Evolutionary conservation across 2,113 vertebrate species (phyloP).

Genomic region (Stigmatopora argus): DNA sequence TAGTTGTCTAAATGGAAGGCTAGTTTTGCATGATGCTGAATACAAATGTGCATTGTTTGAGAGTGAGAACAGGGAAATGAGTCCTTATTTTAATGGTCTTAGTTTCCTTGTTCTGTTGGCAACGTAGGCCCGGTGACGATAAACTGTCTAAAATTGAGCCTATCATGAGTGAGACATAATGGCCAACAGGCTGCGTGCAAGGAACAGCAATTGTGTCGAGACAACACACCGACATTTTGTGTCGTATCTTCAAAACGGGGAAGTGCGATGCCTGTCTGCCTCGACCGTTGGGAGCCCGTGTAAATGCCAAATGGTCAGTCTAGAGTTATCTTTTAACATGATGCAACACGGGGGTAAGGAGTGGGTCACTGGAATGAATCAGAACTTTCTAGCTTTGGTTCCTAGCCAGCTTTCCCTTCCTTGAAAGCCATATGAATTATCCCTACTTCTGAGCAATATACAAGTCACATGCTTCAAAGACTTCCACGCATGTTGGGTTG

Average conservation of each 20-base stretch:
- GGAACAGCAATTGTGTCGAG: slow-evolving; percentile 13
- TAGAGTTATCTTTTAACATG: slow-evolving; percentile 49
- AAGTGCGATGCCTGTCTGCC: slow-evolving; percentile 42
- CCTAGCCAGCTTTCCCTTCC: background rate
- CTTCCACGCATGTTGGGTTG: slow-evolving; percentile 45
- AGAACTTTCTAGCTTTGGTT: background rate
- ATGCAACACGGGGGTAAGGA: slow-evolving; percentile 58
- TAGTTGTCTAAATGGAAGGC: background rate
- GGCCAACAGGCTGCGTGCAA: slow-evolving; percentile 16
- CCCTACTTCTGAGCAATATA: slow-evolving; percentile 41
- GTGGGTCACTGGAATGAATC: slow-evolving; percentile 5
- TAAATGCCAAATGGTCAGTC: slow-evolving; percentile 21
- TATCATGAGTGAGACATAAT: slow-evolving; percentile 31
- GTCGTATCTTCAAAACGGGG: slow-evolving; percentile 37
- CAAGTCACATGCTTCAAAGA: slow-evolving; percentile 56
- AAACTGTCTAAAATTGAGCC: slow-evolving; percentile 14
- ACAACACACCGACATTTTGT: slow-evolving; percentile 25
- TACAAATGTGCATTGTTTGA: slow-evolving; percentile 3
- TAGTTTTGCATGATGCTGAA: background rate
- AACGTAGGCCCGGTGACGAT: slow-evolving; percentile 21
- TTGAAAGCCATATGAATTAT: slow-evolving; percentile 1
- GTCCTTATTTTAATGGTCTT: slow-evolving; percentile 5
- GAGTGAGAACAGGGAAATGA: slow-evolving; percentile 7
- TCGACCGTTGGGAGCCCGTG: slow-evolving; percentile 25
- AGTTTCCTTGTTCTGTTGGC: slow-evolving; percentile 45